Percentiles rank a stretch among this genome's conserved stretches.
Conservation (phyloP, 1,140 invertebrate species). For the Portunus trituberculatus region DNA sequence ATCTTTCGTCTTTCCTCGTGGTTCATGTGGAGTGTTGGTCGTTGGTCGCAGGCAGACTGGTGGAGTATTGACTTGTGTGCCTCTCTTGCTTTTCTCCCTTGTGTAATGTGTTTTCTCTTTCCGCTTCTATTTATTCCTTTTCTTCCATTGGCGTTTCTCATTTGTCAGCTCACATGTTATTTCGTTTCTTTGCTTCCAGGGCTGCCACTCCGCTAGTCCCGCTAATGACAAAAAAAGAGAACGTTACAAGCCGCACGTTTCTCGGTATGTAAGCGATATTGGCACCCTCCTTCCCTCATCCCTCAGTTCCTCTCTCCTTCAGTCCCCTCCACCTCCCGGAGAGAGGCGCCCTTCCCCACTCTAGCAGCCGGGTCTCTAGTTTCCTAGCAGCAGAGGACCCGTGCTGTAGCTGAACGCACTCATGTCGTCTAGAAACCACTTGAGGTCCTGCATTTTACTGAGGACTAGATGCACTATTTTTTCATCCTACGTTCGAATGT, state of each 20-base stretch:
- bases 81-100: too few relatives aligned
- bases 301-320: not conserved
- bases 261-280: not conserved
- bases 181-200: conserved; percentile 4
- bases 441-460: not conserved
- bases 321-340: not conserved
- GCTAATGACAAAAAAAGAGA: not conserved
- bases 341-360: too few relatives aligned
- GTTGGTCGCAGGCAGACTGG: too few relatives aligned
- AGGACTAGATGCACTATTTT: not conserved
- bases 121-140: not conserved
- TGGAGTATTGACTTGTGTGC: too few relatives aligned
- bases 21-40: too few relatives aligned
- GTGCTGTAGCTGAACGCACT: not conserved
- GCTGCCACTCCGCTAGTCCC: not conserved
- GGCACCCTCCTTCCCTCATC: not conserved
- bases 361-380: conserved; percentile 15
- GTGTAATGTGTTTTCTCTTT: not conserved
- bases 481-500: not conserved
- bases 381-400: not conserved
- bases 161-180: not conserved
- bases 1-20: not conserved
- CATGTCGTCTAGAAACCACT: not conserved
- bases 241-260: not conserved
- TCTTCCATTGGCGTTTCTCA: not conserved